Base-by-base conservation (phyloP, 2,888 invertebrate genomes). In the Tethea ocularis region DNA sequence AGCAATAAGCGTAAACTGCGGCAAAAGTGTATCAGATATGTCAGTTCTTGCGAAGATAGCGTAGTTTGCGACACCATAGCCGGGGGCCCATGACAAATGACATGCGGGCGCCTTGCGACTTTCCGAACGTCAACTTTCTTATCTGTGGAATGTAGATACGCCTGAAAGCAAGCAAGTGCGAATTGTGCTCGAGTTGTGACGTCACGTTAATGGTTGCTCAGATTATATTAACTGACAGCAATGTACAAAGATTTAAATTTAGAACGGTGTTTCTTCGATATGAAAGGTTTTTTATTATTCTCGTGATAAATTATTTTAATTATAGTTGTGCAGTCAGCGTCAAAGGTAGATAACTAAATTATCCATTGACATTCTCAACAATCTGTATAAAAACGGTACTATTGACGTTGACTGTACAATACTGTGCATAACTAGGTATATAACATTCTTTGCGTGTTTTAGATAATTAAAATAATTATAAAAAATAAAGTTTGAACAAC, bases 81-180 rank as follows among this genome's bases (percentile, higher is more conserved):
- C 71, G 71, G 74, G 72, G 74, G 71, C 65, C 66, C 71, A 63
- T 83, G 80, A 83, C 82, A 84, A 84, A 83, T 80, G 84, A 80
- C 77, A 82, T 72, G 74, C 82, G 78, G 77, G 76, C 70, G 68
- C 67, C 57, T 26, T 52, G 38, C 61, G 74, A 78, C 80, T 82
- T 80, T 74, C 73, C 68, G 79, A 75, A 74, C 68, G 74, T 78
- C 82, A 80, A 71, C 72, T 65, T 67, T 51, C 76, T 82, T 84
- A 83, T 84, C 83, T 68, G 64, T 59, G 38, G 63, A 62, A 59
- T 46, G 20, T 17, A 46, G n/a, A 46, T 46, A 46, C 46, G 46
- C 46, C 20, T 46, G 46, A 46, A 46, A 46, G 17, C 20, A 46
- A 46, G 46, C 20, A 20, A 26, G 53, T 3, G 29, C 17, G 33